Evolutionary conservation across 2,113 vertebrate species (phyloP).

Genomic region (Montifringilla adamsi): DNA sequence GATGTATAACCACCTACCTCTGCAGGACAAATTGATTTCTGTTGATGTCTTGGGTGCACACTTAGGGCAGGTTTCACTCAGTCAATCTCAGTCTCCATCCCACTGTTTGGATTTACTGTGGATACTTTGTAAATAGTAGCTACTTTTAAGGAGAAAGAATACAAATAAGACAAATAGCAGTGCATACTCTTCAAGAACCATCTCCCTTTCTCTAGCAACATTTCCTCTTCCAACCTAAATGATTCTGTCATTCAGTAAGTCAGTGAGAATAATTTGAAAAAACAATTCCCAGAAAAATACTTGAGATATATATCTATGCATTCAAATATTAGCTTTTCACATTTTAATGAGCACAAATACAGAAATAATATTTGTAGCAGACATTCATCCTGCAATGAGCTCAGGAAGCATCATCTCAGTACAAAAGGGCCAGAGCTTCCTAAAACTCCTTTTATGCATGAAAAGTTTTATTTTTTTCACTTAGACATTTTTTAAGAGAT

Average conservation of each 20-base stretch:
- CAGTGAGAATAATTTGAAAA: not conserved
- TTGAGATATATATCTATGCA: not conserved
- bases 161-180: not conserved
- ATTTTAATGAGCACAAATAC: not conserved
- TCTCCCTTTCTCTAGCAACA: not conserved
- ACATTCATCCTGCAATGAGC: not conserved
- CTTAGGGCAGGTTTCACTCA: slow-evolving; percentile 19
- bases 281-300: not conserved
- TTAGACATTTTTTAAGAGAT: not conserved
- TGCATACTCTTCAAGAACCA: not conserved
- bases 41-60: slow-evolving; percentile 8
- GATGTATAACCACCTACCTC: not conserved
- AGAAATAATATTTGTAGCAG: not conserved
- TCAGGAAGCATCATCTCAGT: not conserved
- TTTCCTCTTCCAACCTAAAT: not conserved
- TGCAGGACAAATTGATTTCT: slow-evolving; percentile 35
- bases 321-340: not conserved
- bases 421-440: not conserved
- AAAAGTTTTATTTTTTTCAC: not conserved
- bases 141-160: not conserved
- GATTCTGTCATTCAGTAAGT: not conserved
- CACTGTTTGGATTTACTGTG: not conserved
- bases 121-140: not conserved
- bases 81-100: not conserved
- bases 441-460: not conserved